phyloP scores from a whole-genome alignment of 2,113 vertebrate genomes.

The Gavia stellata region DNA sequence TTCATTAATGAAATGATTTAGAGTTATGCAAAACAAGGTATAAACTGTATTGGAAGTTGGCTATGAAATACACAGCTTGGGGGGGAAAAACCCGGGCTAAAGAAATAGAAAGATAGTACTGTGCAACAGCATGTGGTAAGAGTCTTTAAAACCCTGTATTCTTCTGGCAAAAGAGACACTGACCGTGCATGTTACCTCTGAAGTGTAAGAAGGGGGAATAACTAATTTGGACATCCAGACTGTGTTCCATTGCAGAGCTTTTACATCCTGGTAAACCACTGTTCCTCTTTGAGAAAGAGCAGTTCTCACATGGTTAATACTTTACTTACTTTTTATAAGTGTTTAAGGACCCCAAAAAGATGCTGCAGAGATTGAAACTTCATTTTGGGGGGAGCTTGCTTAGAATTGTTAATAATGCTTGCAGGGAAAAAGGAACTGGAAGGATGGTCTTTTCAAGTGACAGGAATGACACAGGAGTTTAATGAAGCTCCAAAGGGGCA shows the following conservation, averaged over 20 bases:
- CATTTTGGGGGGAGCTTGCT: neutral
- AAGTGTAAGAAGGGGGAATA: neutral
- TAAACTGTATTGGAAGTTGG: neutral
- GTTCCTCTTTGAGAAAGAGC: neutral
- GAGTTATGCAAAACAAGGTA: constrained; percentile 13
- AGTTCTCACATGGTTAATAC: neutral
- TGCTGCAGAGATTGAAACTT: neutral
- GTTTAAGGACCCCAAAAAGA: neutral
- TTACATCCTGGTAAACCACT: neutral
- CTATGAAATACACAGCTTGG: neutral
- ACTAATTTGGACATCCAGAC: neutral
- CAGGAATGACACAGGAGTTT: neutral
- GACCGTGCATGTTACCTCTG: neutral
- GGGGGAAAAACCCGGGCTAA: rapidly evolving
- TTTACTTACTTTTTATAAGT: neutral
- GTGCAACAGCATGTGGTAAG: neutral
- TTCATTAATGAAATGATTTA: constrained; percentile 37
- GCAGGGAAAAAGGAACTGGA: neutral
- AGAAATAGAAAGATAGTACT: neutral
- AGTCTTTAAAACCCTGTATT: neutral
- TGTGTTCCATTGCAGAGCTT: neutral
- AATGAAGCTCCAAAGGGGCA: neutral
- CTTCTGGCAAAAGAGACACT: neutral
- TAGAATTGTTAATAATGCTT: neutral
- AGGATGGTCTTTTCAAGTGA: neutral